A percentile compares a stretch with the other conserved stretches of the same genome.
These are phyloP conservation scores for pig (Sus scrofa) DNA, from an alignment of 2,113 vertebrate species.

Conservation along the genomic window DNA sequence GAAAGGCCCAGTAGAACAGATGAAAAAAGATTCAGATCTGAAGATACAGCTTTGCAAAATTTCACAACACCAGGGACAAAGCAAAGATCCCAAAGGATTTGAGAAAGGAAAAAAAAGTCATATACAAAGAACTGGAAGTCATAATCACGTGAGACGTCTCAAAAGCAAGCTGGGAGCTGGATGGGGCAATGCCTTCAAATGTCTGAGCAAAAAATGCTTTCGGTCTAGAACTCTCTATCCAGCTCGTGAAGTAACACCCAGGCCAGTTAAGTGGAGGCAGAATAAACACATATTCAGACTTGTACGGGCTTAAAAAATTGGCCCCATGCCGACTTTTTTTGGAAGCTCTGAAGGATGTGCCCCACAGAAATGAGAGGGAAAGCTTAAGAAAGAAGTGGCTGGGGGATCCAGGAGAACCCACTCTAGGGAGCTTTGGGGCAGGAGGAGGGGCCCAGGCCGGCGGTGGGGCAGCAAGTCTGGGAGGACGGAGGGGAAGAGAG, in stretches of 20 bases:
- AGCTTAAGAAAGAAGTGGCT: background rate
- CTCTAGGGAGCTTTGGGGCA: fast-evolving
- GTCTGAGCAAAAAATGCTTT: background rate
- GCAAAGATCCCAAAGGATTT: background rate
- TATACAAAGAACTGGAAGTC: background rate
- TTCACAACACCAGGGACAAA: background rate
- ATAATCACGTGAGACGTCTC: background rate
- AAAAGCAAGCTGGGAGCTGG: background rate
- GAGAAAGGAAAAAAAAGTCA: background rate
- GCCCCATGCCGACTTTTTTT: background rate
- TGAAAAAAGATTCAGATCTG: background rate
- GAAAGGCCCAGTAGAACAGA: background rate
- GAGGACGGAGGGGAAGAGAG: background rate
- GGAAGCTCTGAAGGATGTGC: background rate
- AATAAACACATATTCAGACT: background rate
- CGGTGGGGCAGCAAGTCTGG: background rate
- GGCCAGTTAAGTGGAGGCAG: background rate
- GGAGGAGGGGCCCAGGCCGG: background rate
- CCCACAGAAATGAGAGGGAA: background rate
- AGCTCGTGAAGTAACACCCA: background rate
- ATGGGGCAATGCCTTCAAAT: background rate
- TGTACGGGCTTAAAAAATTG: background rate
- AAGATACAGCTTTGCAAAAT: background rate
- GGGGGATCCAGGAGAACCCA: background rate
- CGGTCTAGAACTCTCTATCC: background rate